Percentiles rank a stretch among this genome's conserved stretches.
These are phyloP conservation scores for mouse (Mus musculus) DNA, from an alignment of 2,113 vertebrate genomes.

Conservation along the genomic window GRCm39 chr2:163968501-163969000, in stretches of 20 bases:
- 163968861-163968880: not conserved
- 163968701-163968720: not conserved
- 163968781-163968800: not conserved
- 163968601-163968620: not conserved
- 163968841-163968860: not conserved
- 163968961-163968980: not conserved
- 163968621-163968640: not conserved
- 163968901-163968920: not conserved
- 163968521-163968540: not conserved
- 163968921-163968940: not conserved
- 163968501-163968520: not conserved
- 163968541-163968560: not conserved
- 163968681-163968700: not conserved
- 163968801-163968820: slow-evolving; percentile 36
- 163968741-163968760: not conserved
- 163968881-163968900: not conserved
- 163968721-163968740: not conserved
- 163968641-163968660: slow-evolving; percentile 10
- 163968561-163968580: not conserved
- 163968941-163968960: not conserved
- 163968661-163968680: not conserved
- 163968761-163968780: not conserved
- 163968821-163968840: slow-evolving; percentile 26
- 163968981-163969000: not conserved
- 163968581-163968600: slow-evolving; percentile 21